Evolutionary conservation across 2,113 vertebrate genomes (phyloP).

Genomic region (Nesogale talazaci): DNA sequence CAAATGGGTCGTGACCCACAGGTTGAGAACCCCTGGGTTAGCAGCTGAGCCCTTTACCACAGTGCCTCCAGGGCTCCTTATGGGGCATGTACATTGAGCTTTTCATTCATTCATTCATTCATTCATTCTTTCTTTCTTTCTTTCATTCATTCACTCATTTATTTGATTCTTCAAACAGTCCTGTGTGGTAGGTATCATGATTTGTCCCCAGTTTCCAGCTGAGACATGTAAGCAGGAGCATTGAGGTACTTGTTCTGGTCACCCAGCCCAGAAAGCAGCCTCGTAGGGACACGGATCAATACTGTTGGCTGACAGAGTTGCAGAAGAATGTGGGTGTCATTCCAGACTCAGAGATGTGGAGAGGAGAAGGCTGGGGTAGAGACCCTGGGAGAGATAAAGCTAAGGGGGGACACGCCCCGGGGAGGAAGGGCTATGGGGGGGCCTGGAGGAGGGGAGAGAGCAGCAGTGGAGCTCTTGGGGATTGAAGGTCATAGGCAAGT

Average conservation of each 20-base stretch:
- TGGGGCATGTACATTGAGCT: neutral
- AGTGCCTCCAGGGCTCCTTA: neutral
- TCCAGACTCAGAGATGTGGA: neutral
- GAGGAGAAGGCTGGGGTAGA: neutral
- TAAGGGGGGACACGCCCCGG: neutral
- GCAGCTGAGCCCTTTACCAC: neutral
- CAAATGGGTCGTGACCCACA: too few species aligned
- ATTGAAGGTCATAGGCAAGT: constrained; percentile 1
- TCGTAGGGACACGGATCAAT: neutral
- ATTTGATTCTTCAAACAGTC: neutral
- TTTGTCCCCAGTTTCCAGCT: constrained; percentile 27
- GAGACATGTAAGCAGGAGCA: constrained; percentile 1
- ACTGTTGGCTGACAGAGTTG: neutral
- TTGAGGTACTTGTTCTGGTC: neutral
- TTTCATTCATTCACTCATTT: neutral
- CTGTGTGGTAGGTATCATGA: neutral
- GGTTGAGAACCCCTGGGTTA: neutral
- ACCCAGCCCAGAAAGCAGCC: neutral
- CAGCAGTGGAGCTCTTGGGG: neutral
- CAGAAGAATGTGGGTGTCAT: neutral
- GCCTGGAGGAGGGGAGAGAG: neutral
- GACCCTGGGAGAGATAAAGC: neutral
- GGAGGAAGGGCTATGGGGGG: neutral
- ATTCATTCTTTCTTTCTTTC: too few species aligned
- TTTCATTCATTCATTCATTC: neutral